These are phyloP conservation scores for Lithodes maja DNA, from an alignment of 2,888 invertebrate species.

Conservation along the genomic window DNA sequence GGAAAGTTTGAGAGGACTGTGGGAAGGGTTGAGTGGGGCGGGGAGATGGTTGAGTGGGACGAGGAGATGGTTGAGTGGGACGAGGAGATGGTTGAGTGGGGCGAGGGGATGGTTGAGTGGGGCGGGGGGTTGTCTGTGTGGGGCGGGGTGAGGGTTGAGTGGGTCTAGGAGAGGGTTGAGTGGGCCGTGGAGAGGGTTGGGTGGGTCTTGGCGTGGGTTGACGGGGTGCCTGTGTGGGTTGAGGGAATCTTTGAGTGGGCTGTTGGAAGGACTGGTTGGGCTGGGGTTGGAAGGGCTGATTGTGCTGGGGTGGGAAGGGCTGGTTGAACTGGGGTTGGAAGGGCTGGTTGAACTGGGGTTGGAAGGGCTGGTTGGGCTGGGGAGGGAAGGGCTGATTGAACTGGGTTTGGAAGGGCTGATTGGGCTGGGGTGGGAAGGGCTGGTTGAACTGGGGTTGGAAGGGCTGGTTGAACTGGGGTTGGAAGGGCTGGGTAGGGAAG, in stretches of 20 bases:
- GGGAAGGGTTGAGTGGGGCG: conserved; percentile 3
- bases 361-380: conserved; percentile 13
- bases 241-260: conserved; percentile 5
- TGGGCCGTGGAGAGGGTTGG: not conserved
- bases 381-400: not conserved
- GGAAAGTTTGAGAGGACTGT: conserved; percentile 16
- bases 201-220: not conserved
- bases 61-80: not conserved
- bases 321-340: not conserved
- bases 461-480: not conserved
- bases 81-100: not conserved
- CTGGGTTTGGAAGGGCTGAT: not conserved
- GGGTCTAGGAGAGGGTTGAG: not conserved
- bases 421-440: not conserved
- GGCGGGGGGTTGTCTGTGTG: not conserved
- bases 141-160: not conserved
- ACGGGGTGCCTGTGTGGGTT: not conserved
- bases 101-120: not conserved
- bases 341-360: not conserved
- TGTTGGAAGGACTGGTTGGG: conserved; percentile 8
- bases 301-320: not conserved
- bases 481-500: conserved; percentile 12
- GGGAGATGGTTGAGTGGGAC: not conserved
- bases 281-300: not conserved
- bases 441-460: not conserved